phyloP scores from a whole-genome alignment of 92 coral and sea anemone genomes.

The Virgularia gustaviana region DNA sequence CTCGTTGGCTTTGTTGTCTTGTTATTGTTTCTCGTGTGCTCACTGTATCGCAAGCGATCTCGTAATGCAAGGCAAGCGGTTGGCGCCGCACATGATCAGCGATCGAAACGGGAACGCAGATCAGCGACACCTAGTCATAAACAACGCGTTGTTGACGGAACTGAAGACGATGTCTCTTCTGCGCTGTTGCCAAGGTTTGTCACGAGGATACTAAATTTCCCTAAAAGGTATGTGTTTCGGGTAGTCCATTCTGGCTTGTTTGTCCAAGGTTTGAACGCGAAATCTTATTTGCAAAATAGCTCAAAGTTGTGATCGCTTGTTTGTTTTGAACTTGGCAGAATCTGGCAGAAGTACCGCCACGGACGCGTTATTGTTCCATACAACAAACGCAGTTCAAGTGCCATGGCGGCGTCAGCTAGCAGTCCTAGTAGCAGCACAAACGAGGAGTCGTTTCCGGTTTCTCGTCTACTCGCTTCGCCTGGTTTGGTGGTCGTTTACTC shows the following conservation, averaged over 20 bases:
- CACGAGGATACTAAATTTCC: slow-evolving; percentile 25
- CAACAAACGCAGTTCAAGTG: slow-evolving; percentile 44
- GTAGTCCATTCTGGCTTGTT: neutral
- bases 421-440: slow-evolving; percentile 66
- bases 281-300: too few species aligned
- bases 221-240: slow-evolving; percentile 31
- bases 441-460: slow-evolving; percentile 72
- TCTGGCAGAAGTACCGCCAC: slow-evolving; percentile 81
- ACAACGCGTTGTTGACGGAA: neutral
- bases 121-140: neutral
- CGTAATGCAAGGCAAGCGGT: neutral
- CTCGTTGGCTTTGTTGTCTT: slow-evolving; percentile 15
- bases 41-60: neutral
- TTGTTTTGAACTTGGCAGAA: neutral
- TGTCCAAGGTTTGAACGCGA: neutral
- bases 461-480: slow-evolving; percentile 67
- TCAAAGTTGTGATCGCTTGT: too few species aligned
- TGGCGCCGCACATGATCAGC: neutral
- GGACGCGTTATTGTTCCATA: slow-evolving; percentile 84
- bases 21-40: slow-evolving; percentile 10
- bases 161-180: neutral
- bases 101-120: neutral
- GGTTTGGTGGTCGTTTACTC: slow-evolving; percentile 86
- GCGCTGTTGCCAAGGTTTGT: neutral
- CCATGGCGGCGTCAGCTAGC: slow-evolving; percentile 3